Evolutionary conservation across 2,113 vertebrate species (phyloP).

Genomic region (Arothron firmamentum): DNA sequence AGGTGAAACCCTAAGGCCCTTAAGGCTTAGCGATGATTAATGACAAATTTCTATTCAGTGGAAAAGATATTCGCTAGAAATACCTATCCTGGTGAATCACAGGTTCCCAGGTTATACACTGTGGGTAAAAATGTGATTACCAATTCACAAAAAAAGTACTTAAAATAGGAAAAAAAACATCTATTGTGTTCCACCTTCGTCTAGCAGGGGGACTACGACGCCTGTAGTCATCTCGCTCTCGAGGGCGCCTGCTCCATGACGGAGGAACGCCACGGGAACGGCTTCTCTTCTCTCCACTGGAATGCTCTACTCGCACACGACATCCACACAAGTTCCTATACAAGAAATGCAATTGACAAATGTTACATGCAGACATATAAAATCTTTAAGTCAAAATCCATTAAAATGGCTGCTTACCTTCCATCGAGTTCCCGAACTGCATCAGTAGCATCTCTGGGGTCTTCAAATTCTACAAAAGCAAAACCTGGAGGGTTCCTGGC

Average conservation of each 20-base stretch:
- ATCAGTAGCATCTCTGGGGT: constrained; percentile 95
- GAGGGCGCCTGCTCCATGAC: constrained; percentile 89
- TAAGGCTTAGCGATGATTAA: constrained; percentile 30
- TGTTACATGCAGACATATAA: neutral
- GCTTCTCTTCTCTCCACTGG: constrained; percentile 94
- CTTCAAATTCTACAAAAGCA: constrained; percentile 97
- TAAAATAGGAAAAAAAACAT: neutral
- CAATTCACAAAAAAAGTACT: neutral
- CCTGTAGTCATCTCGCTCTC: constrained; percentile 91
- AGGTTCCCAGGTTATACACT: constrained; percentile 47
- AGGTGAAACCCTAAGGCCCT: constrained; percentile 51
- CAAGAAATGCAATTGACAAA: neutral
- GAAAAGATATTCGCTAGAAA: constrained; percentile 26
- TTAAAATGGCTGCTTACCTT: constrained; percentile 73
- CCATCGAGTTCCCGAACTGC: constrained; percentile 97
- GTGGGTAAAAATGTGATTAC: constrained; percentile 27
- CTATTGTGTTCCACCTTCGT: constrained; percentile 81
- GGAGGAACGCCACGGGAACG: constrained; percentile 91
- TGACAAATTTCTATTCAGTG: constrained; percentile 38
- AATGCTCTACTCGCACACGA: constrained; percentile 93
- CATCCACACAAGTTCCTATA: constrained; percentile 90
- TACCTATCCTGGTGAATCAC: constrained; percentile 33
- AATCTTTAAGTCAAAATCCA: rapidly evolving
- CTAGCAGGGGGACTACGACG: constrained; percentile 86
- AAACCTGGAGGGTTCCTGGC: constrained; percentile 96